These are phyloP conservation scores for Gryllus longicercus DNA, from an alignment of 2,888 invertebrate genomes.

Conservation along the genomic window DNA sequence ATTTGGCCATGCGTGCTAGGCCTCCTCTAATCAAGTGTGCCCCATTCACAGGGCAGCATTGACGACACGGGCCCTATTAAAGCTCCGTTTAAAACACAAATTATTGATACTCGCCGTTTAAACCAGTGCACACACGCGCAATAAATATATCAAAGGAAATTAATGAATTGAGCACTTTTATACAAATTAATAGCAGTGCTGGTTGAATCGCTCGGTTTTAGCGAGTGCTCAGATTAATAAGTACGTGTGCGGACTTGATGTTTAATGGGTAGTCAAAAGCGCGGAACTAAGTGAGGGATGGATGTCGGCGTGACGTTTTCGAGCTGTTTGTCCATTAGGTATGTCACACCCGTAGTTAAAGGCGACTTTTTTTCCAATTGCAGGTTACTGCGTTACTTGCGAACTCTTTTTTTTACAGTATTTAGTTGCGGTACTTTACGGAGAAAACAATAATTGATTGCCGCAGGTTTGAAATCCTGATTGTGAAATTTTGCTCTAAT, in stretches of 20 bases:
- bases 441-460: too few relatives aligned
- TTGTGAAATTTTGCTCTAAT: too few relatives aligned
- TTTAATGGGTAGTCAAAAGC: too few relatives aligned
- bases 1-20: neutral
- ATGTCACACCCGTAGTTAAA: too few relatives aligned
- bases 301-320: too few relatives aligned
- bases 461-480: too few relatives aligned
- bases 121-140: neutral
- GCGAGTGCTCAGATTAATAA: neutral
- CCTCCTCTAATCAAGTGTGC: neutral
- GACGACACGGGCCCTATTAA: neutral
- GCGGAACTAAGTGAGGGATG: too few relatives aligned
- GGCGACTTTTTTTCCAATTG: too few relatives aligned
- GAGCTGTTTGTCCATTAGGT: too few relatives aligned
- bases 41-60: neutral
- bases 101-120: constrained; percentile 6
- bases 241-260: neutral
- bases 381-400: too few relatives aligned
- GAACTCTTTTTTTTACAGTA: too few relatives aligned
- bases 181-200: neutral
- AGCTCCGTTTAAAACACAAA: neutral
- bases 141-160: constrained; percentile 10
- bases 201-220: neutral
- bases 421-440: too few relatives aligned
- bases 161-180: constrained; percentile 9